Evolutionary conservation across 2,113 vertebrate species (phyloP), one percentile per base, ranked within the genome.

Genomic region (Ramphastos sulfuratus): DNA sequence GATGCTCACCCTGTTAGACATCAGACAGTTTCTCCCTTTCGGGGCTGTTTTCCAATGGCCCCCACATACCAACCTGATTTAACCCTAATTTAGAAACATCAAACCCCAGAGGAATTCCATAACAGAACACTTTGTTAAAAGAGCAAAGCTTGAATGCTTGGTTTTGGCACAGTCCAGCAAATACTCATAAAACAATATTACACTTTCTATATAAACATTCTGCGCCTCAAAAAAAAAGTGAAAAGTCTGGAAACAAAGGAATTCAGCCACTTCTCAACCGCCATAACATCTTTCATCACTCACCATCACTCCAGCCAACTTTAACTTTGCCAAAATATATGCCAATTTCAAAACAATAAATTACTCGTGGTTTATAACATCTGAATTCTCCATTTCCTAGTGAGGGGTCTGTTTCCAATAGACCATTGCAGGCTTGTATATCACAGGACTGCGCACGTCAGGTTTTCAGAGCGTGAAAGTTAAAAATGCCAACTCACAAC

Each of bases 281-380:
- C 66, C 90, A 94, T 93, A 94, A 95, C 87, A 92, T 94, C 91
- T 93, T 94, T 83, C 90, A 95, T 95, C 87, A 94, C 93, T 96
- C 87, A 72, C 85, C 86, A 88, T 84, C 90, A 92, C 85, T 90
- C 85, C 61, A 78, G 93, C 82, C 95, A 94, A 90, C 31, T 74
- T 82, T 80, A 82, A 80, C 87, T 67, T 93, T 81, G 94, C 89
- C 94, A 95, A 94, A 96, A 94, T 86, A 90, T 90, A 90, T 95
- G 87, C 95, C 91, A 93, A 60, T 92, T 87, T 94, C 90, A 93
- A 94, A 96, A 94, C 78, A 95, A 94, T 94, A 95, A 84, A 90
- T 95, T 94, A 90, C 72, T 83, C 59, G 65, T 70, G 64, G 76
- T 70, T 91, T 94, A 86, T 78, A 95, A 88, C 30, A 82, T 78